A percentile compares a stretch with the other conserved stretches of the same genome.
Evolutionary conservation across 2,888 invertebrate species (phyloP).

Genomic region (Lasioglossum morio): DNA sequence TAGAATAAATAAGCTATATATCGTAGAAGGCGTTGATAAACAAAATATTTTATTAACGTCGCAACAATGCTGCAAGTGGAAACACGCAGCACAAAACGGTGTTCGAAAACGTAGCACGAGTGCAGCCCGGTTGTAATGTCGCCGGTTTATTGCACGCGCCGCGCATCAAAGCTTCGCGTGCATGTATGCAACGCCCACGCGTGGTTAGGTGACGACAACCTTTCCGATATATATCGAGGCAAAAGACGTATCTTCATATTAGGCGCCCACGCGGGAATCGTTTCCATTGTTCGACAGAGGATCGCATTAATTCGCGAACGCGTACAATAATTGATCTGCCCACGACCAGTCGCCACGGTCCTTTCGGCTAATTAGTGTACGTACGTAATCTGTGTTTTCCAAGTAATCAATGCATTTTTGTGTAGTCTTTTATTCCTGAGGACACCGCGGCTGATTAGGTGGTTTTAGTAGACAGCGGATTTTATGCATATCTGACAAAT

Average conservation of each 20-base stretch:
- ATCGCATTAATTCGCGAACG: constrained; percentile 62
- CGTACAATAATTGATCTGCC: constrained; percentile 61
- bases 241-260: constrained; percentile 56
- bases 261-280: constrained; percentile 60
- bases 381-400: constrained; percentile 19
- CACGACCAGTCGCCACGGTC: constrained; percentile 42
- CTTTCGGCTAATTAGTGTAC: constrained; percentile 52
- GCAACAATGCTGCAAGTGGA: background rate
- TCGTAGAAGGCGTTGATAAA: background rate
- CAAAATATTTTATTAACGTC: background rate
- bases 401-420: background rate
- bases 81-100: background rate
- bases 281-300: constrained; percentile 60
- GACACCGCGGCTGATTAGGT: background rate
- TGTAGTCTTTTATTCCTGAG: background rate
- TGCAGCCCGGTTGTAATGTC: constrained; percentile 13
- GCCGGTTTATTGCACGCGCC: constrained; percentile 43
- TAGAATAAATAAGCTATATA: no score
- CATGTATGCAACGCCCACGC: constrained; percentile 53
- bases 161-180: constrained; percentile 36
- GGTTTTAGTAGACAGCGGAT: background rate
- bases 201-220: constrained; percentile 47
- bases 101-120: constrained; percentile 5
- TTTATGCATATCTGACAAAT: background rate
- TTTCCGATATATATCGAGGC: constrained; percentile 57